Conservation (phyloP, 1,140 invertebrate genomes). For the Macrobrachium nipponense region DNA sequence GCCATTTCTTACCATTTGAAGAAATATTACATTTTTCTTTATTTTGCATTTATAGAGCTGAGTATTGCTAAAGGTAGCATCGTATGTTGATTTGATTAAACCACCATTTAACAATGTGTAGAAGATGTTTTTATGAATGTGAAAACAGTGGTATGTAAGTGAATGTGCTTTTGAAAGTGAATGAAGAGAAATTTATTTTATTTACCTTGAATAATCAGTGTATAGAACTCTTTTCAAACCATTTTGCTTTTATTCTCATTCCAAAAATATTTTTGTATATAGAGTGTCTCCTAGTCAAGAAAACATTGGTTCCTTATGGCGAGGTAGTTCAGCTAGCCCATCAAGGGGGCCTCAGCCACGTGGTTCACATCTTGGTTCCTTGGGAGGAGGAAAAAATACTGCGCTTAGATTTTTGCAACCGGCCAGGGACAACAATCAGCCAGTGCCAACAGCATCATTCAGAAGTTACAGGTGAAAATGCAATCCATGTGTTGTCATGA, state of each 20-base stretch:
- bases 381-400: conserved; percentile 19
- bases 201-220: too few species aligned
- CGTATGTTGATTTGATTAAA: too few species aligned
- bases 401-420: conserved; percentile 44
- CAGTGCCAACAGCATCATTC: conserved; percentile 52
- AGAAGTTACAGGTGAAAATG: conserved; percentile 51
- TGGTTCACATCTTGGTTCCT: conserved; percentile 21
- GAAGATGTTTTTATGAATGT: too few species aligned
- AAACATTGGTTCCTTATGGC: conserved; percentile 16
- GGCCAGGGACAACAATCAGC: conserved; percentile 41
- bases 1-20: neutral
- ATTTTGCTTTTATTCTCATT: too few species aligned
- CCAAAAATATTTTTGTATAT: neutral
- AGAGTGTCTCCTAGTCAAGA: conserved; percentile 36
- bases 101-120: too few species aligned
- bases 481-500: neutral
- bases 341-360: conserved; percentile 3
- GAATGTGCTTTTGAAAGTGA: too few species aligned
- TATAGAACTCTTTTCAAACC: too few species aligned
- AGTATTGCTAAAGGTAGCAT: too few species aligned
- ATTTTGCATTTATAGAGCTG: too few species aligned
- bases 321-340: conserved; percentile 32
- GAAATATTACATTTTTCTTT: neutral
- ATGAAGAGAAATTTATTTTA: too few species aligned
- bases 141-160: too few species aligned